phyloP scores from a whole-genome alignment of 2,797 vertebrate species.

The Sebastes umbrosus region DNA sequence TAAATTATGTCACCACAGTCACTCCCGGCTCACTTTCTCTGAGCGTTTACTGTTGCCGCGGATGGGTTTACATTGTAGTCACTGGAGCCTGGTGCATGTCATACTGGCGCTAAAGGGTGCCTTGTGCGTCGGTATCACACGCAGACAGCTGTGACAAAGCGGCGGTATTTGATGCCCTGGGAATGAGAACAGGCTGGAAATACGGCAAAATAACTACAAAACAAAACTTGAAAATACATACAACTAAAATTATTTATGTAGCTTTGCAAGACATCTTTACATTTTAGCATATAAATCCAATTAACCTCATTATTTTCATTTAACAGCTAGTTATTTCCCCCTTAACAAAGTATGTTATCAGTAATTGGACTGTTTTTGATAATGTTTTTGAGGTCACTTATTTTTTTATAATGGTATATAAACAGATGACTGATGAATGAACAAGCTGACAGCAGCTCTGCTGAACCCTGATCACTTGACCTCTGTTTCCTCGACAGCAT shows the following conservation, averaged over 20 bases:
- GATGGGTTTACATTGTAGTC: no score
- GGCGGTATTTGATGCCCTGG: no score
- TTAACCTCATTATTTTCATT: background rate
- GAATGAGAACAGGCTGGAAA: no score
- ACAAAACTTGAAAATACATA: background rate
- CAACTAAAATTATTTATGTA: background rate
- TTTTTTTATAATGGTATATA: background rate
- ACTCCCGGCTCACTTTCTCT: no score
- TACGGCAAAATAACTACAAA: background rate
- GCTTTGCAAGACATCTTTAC: background rate
- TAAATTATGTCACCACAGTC: no score
- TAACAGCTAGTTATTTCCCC: background rate
- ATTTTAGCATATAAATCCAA: background rate
- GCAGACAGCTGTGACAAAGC: no score
- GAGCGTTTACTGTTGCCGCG: no score
- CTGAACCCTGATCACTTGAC: background rate
- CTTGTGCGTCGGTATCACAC: no score
- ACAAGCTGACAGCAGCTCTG: background rate
- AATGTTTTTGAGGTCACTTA: background rate
- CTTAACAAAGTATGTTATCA: background rate
- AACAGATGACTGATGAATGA: background rate
- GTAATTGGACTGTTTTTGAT: background rate
- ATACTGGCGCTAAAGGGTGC: no score
- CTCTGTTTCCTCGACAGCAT: conserved; percentile 74
- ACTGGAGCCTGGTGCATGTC: no score